Conservation (phyloP, 2,113 vertebrate species). For the Todiramphus saurophagus region DNA sequence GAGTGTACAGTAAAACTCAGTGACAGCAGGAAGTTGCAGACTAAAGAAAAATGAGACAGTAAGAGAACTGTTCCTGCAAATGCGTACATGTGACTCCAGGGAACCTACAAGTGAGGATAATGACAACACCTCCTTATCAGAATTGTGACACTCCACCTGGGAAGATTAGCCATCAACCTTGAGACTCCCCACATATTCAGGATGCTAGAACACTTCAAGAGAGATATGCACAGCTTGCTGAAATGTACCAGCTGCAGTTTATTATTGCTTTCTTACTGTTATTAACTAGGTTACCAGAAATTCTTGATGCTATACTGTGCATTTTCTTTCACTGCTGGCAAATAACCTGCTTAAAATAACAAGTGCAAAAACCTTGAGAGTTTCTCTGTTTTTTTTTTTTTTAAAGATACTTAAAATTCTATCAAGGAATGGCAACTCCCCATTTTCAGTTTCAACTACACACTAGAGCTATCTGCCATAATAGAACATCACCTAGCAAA, state of each 20-base stretch:
- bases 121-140: background rate
- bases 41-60: background rate
- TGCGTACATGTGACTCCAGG: background rate
- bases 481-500: background rate
- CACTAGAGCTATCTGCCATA: background rate
- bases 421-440: background rate
- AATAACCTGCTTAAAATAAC: background rate
- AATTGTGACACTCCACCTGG: background rate
- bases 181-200: background rate
- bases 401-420: background rate
- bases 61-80: background rate
- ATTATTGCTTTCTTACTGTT: background rate
- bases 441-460: background rate
- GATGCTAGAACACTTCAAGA: background rate
- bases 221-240: background rate
- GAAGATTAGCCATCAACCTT: background rate
- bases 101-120: background rate
- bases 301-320: background rate
- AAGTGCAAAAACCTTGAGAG: background rate
- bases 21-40: background rate
- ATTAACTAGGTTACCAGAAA: background rate
- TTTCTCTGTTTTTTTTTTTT: background rate
- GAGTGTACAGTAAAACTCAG: background rate
- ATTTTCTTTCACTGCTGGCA: background rate
- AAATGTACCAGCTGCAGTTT: background rate